Base-by-base conservation (phyloP, 2,113 vertebrate genomes). In the Dinomys branickii region DNA sequence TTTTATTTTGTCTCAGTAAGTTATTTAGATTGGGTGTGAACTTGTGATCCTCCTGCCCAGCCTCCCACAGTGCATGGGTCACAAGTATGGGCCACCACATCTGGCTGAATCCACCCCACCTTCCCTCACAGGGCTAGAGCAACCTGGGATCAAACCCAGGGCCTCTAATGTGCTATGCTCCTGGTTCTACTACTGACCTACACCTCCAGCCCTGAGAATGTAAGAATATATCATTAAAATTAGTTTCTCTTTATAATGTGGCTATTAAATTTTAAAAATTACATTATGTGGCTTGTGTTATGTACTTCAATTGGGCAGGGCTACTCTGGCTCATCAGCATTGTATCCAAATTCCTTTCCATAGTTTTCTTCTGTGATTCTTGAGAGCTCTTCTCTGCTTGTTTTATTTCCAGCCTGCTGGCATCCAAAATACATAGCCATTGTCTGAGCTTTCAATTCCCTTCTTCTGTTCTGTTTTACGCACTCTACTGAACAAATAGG, bases 291-390 rank as follows among this genome's bases (percentile, higher is more conserved):
- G 71, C 41, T 67, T 6, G 0, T 17, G 22, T 52, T 47, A 6
- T n/a, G n/a, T 33, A 82, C 44, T 94, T 92, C 63, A 41, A 41
- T 1, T 58, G 24, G 85, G n/a, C 7, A 52, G 47, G 5, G 4
- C 50, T 59, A 47, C 33, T 28, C 38, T 28, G 41, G 80, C 9
- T 58, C 7, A 77, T 52, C 7, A 20, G 54, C 88, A 71, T 0
- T 71, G 85, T 83, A 63, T 94, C 67, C 75, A 56, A 71, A 69
- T 91, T 89, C 75, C 85, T 92, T 67, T 67, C 73, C 56, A 22
- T 89, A 28, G 80, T 61, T 58, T 84, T 83, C 59, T 17, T 77
- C 50, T 61, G 12, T 33, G 65, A 92, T 41, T 81, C 81, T 69
- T 0, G 5, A 47, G 56, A 61, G 80, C 80, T 82, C 78, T 41